Conservation (phyloP, 1,140 invertebrate species). For the Lasaia peninsularis region DNA sequence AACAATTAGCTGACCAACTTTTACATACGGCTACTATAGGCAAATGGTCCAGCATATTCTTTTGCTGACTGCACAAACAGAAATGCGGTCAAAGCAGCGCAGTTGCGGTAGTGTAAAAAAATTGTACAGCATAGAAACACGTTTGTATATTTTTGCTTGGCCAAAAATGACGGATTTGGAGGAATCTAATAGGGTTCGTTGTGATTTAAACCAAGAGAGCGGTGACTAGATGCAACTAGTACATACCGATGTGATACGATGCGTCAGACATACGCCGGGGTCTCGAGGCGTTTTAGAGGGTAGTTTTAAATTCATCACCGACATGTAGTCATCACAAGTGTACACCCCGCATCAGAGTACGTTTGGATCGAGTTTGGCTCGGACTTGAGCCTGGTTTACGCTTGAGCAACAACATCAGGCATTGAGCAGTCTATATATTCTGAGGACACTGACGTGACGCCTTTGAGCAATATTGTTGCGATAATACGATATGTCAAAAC, state of each 20-base stretch:
- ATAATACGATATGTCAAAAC: no score
- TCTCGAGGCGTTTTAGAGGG: slow-evolving; percentile 35
- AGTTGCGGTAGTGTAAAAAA: slow-evolving; percentile 45
- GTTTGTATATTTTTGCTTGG: slow-evolving; percentile 71
- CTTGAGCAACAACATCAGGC: no score
- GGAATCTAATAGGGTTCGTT: slow-evolving; percentile 30
- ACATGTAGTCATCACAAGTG: slow-evolving; percentile 66
- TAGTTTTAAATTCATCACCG: slow-evolving; percentile 56
- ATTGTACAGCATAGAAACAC: slow-evolving; percentile 64
- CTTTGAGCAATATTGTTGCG: no score
- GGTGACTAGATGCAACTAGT: slow-evolving; percentile 20
- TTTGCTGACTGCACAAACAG: neutral
- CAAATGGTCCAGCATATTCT: neutral
- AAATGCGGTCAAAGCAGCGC: slow-evolving; percentile 18
- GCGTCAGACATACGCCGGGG: slow-evolving; percentile 13
- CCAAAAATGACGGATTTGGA: slow-evolving; percentile 31
- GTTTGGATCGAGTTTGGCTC: slow-evolving; percentile 50
- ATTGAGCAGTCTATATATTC: no score
- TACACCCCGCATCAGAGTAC: slow-evolving; percentile 40
- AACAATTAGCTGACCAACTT: neutral
- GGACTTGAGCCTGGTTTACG: neutral
- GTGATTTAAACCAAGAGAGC: slow-evolving; percentile 30
- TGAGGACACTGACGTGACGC: no score
- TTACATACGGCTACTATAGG: slow-evolving; percentile 2
- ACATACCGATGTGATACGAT: slow-evolving; percentile 25